Evolutionary conservation across 2,888 invertebrate species (phyloP), one percentile per base, ranked within the genome.

Genomic region (Cataglyphis cursor): DNA sequence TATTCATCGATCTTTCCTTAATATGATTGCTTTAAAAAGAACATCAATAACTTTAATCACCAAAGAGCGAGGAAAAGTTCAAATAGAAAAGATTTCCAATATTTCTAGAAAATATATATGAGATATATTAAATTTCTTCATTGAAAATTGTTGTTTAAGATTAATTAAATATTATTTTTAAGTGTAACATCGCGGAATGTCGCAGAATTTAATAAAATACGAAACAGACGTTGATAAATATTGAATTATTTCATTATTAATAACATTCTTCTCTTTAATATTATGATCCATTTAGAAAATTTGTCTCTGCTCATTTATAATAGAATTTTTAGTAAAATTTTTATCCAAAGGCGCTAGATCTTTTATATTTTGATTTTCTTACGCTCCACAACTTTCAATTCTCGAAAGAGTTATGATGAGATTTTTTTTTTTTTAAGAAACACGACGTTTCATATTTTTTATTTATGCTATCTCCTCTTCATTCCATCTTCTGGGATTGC

Each of bases 41-140:
- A 44, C 44, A 59, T 31, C 59, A 35, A 70, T 44, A 57, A 44
- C 70, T 68, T 21, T 75, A 18, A 31, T 72, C 59, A 15, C 31
- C 31, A 12, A 68, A 31, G 44, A n/a, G 0, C 10, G n/a, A 48
- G 15, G 18, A 24, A 73, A 80, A 73, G 35, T 72, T 24, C 54
- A 10, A 31, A 24, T 35, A 73, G 57, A 44, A 59, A 66, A 72
- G 21, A 31, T 73, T 28, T 44, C 44, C 59, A 51, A 73, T 38
- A 57, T 80, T 72, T 80, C 73, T 44, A 59, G 44, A 80, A 80
- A 73, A 59, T 54, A 54, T 78, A 78, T 76, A 28, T 54, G 4
- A 66, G 9, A 72, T 21, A 44, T 44, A 57, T 35, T 18, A 48
- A 70, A 31, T 44, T 72, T 57, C 31, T 51, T 18, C 9, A 1